Evolutionary conservation across 2,113 vertebrate genomes (phyloP).

Genomic region (Rhea pennata): DNA sequence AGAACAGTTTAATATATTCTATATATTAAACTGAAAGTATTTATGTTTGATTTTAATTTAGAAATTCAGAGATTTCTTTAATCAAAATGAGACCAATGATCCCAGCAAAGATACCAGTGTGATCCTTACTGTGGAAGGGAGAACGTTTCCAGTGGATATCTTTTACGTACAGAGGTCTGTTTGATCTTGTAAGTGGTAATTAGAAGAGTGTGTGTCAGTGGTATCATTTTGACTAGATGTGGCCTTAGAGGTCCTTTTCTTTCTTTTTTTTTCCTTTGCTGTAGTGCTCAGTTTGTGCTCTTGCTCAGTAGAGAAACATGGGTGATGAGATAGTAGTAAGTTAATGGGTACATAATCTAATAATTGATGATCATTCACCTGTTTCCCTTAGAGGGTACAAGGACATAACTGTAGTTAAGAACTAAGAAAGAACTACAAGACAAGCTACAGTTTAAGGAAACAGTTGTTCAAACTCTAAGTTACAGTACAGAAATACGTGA

Average conservation of each 20-base stretch:
- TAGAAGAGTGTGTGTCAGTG: neutral
- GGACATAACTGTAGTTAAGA: neutral
- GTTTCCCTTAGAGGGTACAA: neutral
- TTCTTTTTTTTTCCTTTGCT: neutral
- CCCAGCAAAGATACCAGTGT: constrained; percentile 93
- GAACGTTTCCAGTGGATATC: constrained; percentile 94
- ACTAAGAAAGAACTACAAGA: neutral
- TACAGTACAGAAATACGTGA: no score
- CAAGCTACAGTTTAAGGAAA: no score
- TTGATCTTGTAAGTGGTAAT: neutral
- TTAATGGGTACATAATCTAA: no score
- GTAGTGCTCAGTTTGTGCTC: neutral
- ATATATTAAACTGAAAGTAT: neutral
- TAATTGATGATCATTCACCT: neutral
- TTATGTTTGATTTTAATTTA: constrained; percentile 58
- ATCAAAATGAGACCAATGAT: constrained; percentile 91
- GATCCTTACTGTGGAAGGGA: constrained; percentile 94
- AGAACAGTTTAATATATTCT: no score
- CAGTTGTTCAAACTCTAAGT: neutral
- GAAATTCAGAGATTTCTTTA: constrained; percentile 99
- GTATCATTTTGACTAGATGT: neutral
- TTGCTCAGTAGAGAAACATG: neutral
- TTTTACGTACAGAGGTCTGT: constrained; percentile 96
- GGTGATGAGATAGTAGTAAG: neutral
- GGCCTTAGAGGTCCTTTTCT: neutral